Conservation (phyloP, 2,888 invertebrate genomes). For the Belgica antarctica region DNA sequence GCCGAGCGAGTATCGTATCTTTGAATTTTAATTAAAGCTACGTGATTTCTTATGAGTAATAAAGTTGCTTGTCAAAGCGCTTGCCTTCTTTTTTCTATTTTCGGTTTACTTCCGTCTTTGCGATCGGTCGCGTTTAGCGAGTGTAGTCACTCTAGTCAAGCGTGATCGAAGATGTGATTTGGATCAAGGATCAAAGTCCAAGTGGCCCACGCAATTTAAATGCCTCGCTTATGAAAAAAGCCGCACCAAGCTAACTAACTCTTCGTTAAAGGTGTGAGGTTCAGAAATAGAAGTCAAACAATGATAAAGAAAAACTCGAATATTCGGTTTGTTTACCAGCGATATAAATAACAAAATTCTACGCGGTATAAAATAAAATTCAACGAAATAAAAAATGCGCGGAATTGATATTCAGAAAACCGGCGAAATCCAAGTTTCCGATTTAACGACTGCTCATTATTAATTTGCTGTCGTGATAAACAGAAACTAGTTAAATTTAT, state of each 20-base stretch:
- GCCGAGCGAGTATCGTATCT: background rate
- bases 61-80: background rate
- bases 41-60: conserved; percentile 13
- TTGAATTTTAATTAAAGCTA: conserved; percentile 10
- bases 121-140: background rate
- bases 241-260: too few relatives aligned
- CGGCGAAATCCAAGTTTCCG: too few relatives aligned
- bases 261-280: background rate
- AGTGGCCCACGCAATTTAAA: background rate
- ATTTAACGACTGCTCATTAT: background rate
- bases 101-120: background rate
- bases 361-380: background rate
- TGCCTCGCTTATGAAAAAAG: too few relatives aligned
- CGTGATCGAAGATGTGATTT: too few relatives aligned
- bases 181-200: too few relatives aligned
- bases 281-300: background rate
- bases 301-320: background rate
- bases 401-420: too few relatives aligned
- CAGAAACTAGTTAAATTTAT: too few relatives aligned
- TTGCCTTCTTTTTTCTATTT: conserved; percentile 28
- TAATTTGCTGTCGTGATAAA: background rate
- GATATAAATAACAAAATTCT: background rate
- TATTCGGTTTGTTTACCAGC: background rate
- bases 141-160: background rate
- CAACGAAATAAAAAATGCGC: too few relatives aligned